Evolutionary conservation across 2,888 invertebrate species (phyloP).

Genomic region (Malacosoma neustria): DNA sequence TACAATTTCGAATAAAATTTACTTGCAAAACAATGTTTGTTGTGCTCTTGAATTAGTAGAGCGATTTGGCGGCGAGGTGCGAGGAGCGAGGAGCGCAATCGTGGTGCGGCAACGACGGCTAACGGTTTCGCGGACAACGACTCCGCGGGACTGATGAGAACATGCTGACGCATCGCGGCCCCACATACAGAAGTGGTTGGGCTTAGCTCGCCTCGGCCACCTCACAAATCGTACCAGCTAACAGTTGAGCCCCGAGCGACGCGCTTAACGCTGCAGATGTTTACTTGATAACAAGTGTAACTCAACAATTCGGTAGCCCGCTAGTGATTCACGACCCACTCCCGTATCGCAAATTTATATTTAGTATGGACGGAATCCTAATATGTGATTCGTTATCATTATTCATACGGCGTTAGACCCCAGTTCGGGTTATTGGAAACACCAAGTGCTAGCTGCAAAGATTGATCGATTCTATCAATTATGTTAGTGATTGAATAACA

Average conservation of each 20-base stretch:
- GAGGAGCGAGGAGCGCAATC: constrained; percentile 14
- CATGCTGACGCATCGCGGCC: constrained; percentile 48
- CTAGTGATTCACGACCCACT: constrained; percentile 48
- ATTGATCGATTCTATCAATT: neutral
- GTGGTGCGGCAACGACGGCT: constrained; percentile 27
- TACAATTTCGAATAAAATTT: too few species aligned
- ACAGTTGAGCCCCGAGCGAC: constrained; percentile 33
- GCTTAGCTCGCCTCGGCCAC: too few species aligned
- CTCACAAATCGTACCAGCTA: constrained; percentile 16
- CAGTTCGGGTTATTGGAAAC: neutral
- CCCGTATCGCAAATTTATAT: constrained; percentile 38
- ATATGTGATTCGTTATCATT: constrained; percentile 12
- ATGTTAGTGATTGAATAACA: too few species aligned
- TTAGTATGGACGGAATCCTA: constrained; percentile 25
- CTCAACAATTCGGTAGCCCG: constrained; percentile 30
- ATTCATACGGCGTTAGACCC: constrained; percentile 1
- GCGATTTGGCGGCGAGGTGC: constrained; percentile 10
- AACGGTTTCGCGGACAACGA: constrained; percentile 66
- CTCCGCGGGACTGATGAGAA: constrained; percentile 40
- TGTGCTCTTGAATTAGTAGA: constrained; percentile 7
- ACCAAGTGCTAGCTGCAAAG: neutral
- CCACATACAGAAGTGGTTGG: neutral
- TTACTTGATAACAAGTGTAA: constrained; percentile 47
- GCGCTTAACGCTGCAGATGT: constrained; percentile 41
- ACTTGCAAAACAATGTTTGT: neutral